phyloP scores from a whole-genome alignment of 2,888 invertebrate genomes.

The Harmothoe impar region DNA sequence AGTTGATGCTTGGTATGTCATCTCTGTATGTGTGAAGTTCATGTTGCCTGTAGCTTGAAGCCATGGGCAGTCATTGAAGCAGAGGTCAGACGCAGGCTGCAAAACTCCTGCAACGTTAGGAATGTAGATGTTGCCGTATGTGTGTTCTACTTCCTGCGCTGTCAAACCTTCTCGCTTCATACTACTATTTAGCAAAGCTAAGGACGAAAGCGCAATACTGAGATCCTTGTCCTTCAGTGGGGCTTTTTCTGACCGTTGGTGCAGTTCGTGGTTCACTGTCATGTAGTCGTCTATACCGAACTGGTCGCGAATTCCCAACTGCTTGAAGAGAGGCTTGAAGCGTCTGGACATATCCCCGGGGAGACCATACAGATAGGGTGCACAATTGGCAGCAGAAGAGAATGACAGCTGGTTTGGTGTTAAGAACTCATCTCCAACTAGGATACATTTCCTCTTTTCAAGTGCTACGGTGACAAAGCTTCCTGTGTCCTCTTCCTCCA shows the following conservation, averaged over 20 bases:
- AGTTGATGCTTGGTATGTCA: constrained; percentile 72
- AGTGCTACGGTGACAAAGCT: constrained; percentile 49
- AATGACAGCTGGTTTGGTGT: constrained; percentile 66
- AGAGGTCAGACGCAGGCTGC: constrained; percentile 70
- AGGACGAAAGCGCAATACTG: constrained; percentile 64
- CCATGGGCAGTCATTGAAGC: constrained; percentile 75
- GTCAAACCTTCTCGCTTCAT: constrained; percentile 65
- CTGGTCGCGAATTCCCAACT: constrained; percentile 68
- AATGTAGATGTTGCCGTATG: constrained; percentile 70
- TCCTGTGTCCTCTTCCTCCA: constrained; percentile 51
- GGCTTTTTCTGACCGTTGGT: constrained; percentile 46
- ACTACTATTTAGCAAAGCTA: constrained; percentile 63
- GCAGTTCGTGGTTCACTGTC: constrained; percentile 57
- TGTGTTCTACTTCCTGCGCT: constrained; percentile 59
- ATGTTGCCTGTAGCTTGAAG: constrained; percentile 66
- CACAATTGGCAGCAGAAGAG: constrained; percentile 66
- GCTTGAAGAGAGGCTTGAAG: constrained; percentile 66
- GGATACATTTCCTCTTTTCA: constrained; percentile 64
- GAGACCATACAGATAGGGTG: constrained; percentile 71
- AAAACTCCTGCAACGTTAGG: constrained; percentile 73
- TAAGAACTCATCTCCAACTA: constrained; percentile 64
- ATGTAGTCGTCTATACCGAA: constrained; percentile 68
- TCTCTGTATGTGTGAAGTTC: constrained; percentile 70
- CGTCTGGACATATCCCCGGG: constrained; percentile 65
- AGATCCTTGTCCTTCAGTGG: constrained; percentile 65